phyloP scores from a whole-genome alignment of 2,888 invertebrate genomes.

The Cataglyphis albicans region DNA sequence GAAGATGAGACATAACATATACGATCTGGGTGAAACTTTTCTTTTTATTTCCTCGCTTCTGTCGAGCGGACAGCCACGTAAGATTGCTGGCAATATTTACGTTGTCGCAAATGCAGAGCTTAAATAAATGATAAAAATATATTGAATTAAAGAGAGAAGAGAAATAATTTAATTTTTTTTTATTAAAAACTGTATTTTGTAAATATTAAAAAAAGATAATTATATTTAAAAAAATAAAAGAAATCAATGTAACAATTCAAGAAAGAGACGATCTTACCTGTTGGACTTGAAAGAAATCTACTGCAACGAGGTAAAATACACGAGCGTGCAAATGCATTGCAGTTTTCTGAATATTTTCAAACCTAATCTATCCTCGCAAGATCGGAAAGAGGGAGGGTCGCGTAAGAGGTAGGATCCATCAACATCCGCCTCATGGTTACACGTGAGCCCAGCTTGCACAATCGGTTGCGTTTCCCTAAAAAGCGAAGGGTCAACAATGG shows the following conservation, averaged over 20 bases:
- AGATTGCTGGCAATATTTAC: constrained; percentile 26
- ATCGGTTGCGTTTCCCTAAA: constrained; percentile 80
- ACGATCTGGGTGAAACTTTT: constrained; percentile 39
- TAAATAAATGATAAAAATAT: not conserved
- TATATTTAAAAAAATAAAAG: not conserved
- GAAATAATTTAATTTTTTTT: not conserved
- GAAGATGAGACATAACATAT: constrained; percentile 54
- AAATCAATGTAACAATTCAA: not conserved
- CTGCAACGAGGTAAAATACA: not conserved
- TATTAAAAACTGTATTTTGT: not conserved
- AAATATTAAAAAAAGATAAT: not conserved
- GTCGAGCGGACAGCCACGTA: not conserved
- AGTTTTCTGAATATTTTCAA: constrained; percentile 32
- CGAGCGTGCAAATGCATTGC: constrained; percentile 60
- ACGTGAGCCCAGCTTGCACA: constrained; percentile 75
- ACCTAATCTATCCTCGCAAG: constrained; percentile 34
- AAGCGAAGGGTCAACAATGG: constrained; percentile 81
- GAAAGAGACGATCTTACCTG: constrained; percentile 3
- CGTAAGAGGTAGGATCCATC: constrained; percentile 62
- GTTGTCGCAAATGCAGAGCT: not conserved
- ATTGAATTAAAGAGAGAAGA: not conserved
- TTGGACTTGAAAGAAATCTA: not conserved
- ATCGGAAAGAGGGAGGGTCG: constrained; percentile 36
- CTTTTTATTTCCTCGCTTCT: constrained; percentile 39
- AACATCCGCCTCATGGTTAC: constrained; percentile 71